Conservation (phyloP, 2,888 invertebrate species). For the Metacarcinus magister region DNA sequence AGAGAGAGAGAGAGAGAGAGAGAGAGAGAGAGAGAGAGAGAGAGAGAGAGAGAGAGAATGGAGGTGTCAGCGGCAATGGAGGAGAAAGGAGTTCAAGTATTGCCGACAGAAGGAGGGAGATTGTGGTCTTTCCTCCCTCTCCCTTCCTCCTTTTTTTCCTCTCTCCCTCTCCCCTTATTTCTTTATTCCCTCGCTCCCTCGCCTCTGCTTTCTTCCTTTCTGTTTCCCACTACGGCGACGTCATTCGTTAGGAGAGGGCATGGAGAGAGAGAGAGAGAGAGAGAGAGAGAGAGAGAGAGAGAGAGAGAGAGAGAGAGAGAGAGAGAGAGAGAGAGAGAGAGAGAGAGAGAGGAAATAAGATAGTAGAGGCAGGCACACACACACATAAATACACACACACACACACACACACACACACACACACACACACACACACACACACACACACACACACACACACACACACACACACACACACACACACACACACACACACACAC, state of each 20-base stretch:
- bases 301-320: conserved; percentile 31
- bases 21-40: conserved; percentile 26
- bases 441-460: conserved; percentile 26
- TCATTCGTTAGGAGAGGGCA: not conserved
- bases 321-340: not conserved
- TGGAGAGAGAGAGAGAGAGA: not conserved
- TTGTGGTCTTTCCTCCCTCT: not conserved
- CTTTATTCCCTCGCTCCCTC: not conserved
- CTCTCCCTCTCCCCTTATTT: not conserved
- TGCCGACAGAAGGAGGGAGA: conserved; percentile 17
- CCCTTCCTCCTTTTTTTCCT: not conserved
- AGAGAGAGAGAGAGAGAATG: conserved; percentile 18
- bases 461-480: conserved; percentile 30
- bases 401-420: no score
- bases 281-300: conserved; percentile 44
- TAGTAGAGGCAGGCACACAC: not conserved
- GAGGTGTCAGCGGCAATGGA: not conserved
- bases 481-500: not conserved
- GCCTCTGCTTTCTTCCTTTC: not conserved
- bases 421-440: conserved; percentile 8
- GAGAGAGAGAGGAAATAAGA: not conserved
- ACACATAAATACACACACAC: not conserved
- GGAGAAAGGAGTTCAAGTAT: not conserved
- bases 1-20: not conserved
- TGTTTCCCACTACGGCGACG: not conserved